A percentile compares a stretch with the other conserved stretches of the same genome.
phyloP scores from a whole-genome alignment of 1,140 invertebrate genomes.

The Brachystomella parvula region DNA sequence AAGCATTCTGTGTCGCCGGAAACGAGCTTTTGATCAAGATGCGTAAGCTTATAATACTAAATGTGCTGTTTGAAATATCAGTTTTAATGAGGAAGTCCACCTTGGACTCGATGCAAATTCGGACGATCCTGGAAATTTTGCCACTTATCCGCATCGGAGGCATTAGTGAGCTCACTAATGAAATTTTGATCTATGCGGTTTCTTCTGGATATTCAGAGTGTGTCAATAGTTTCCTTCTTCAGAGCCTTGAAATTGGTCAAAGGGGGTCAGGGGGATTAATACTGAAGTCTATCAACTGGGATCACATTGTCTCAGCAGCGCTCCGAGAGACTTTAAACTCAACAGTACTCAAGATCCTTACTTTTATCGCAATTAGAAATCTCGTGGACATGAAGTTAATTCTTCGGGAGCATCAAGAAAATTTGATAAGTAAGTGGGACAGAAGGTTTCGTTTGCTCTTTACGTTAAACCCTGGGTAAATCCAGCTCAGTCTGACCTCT shows the following conservation, averaged over 20 bases:
- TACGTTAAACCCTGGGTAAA: too few species aligned
- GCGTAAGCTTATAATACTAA: neutral
- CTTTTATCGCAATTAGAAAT: constrained; percentile 13
- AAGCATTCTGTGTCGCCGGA: too few species aligned
- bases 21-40: neutral
- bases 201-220: neutral
- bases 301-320: neutral
- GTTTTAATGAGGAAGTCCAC: neutral
- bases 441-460: too few species aligned
- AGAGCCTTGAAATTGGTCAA: neutral
- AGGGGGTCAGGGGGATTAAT: neutral
- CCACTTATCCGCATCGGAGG: neutral
- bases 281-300: neutral
- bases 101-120: neutral
- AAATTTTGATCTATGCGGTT: neutral
- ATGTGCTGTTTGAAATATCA: neutral
- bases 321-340: neutral
- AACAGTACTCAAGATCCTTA: constrained; percentile 4
- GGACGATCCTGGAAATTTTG: neutral
- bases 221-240: neutral
- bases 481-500: too few species aligned
- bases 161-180: neutral
- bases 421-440: constrained; percentile 5
- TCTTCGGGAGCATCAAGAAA: neutral
- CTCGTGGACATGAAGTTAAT: constrained; percentile 14